A percentile compares a stretch with the other conserved stretches of the same genome.
These are phyloP conservation scores for Torymus aiolomorphi DNA, from an alignment of 2,888 invertebrate genomes.

Conservation along the genomic window DNA sequence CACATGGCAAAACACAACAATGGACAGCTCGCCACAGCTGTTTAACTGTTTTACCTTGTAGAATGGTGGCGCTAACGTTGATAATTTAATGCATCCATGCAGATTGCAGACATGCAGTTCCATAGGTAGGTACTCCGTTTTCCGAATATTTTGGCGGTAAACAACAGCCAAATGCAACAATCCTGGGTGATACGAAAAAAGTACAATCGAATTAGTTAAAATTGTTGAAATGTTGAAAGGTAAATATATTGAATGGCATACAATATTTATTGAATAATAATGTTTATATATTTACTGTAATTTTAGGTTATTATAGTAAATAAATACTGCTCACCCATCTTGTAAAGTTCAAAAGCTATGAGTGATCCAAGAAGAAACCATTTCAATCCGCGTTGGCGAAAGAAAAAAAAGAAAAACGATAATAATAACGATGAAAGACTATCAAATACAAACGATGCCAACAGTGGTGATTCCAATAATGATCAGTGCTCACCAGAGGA, in stretches of 20 bases:
- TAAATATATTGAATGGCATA: no score
- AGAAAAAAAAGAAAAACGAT: conserved; percentile 25
- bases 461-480: conserved; percentile 33
- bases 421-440: conserved; percentile 11
- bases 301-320: background rate
- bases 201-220: no score
- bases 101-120: background rate
- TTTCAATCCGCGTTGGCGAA: conserved; percentile 39
- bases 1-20: conserved; percentile 19
- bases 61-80: conserved; percentile 1
- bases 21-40: conserved; percentile 1
- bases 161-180: background rate
- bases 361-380: conserved; percentile 39
- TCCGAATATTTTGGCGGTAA: background rate
- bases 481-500: conserved; percentile 1
- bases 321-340: background rate
- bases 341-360: conserved; percentile 17
- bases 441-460: conserved; percentile 1
- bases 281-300: background rate
- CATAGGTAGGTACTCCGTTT: no score
- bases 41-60: background rate
- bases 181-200: no score
- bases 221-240: no score
- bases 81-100: background rate
- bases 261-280: background rate